A percentile compares a stretch with the other conserved stretches of the same genome.
These are phyloP conservation scores for Thelaira solivaga DNA, from an alignment of 2,888 invertebrate species.

Conservation along the genomic window DNA sequence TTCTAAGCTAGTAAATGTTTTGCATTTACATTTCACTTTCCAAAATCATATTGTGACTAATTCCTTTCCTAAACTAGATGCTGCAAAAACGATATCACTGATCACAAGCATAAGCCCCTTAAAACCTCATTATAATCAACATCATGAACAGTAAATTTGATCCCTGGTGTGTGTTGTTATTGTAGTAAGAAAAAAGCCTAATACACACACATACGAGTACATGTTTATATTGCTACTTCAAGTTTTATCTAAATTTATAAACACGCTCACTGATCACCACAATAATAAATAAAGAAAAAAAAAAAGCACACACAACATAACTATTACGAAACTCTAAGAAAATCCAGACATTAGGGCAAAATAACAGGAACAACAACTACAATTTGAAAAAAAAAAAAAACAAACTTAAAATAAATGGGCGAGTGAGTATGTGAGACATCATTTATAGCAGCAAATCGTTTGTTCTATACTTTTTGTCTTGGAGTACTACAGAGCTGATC, in stretches of 20 bases:
- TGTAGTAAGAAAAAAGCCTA: not conserved
- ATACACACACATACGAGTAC: not conserved
- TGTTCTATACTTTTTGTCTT: not conserved
- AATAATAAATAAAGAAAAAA: not conserved
- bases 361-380: conserved; percentile 12
- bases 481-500: conserved; percentile 11
- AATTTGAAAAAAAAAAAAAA: too few relatives aligned
- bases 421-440: not conserved
- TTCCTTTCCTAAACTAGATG: too few relatives aligned
- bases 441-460: not conserved
- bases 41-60: too few relatives aligned
- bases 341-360: conserved; percentile 49
- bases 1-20: too few relatives aligned
- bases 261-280: not conserved
- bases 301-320: too few relatives aligned
- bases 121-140: not conserved
- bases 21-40: too few relatives aligned
- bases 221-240: not conserved
- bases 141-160: conserved; percentile 16
- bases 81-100: too few relatives aligned
- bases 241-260: conserved; percentile 46
- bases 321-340: conserved; percentile 30
- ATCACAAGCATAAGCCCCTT: not conserved
- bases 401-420: conserved; percentile 2
- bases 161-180: not conserved